A percentile compares a stretch with the other conserved stretches of the same genome.
Evolutionary conservation across 2,888 invertebrate species (phyloP).

Genomic region (Resseliella maxima): DNA sequence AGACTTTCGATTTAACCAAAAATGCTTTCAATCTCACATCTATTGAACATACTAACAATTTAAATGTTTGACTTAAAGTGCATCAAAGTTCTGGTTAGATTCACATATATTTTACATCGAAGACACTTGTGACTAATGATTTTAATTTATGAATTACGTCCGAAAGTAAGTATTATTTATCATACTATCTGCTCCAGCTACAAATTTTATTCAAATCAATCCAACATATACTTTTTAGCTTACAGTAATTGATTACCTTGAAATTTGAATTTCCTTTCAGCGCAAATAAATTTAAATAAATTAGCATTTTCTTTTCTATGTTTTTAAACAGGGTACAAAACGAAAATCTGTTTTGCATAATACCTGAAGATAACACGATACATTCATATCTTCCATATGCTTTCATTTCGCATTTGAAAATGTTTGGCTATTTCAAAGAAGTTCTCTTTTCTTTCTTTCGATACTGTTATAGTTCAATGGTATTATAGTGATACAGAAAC

Average conservation of each 20-base stretch:
- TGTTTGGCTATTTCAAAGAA: not conserved
- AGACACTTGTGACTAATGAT: constrained; percentile 28
- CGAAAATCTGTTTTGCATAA: not conserved
- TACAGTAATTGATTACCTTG: not conserved
- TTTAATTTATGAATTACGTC: constrained; percentile 22
- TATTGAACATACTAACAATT: not conserved
- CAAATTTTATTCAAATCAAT: not conserved
- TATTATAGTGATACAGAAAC: too few species aligned
- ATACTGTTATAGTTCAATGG: too few species aligned
- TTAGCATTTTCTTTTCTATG: not conserved
- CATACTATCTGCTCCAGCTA: not conserved
- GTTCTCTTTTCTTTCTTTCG: not conserved
- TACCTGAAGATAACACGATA: not conserved
- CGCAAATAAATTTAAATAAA: not conserved
- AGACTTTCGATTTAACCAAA: not conserved
- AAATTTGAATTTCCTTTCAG: too few species aligned
- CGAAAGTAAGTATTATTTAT: not conserved
- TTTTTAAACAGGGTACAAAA: not conserved
- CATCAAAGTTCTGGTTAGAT: constrained; percentile 13
- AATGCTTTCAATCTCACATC: not conserved
- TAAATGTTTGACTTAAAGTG: not conserved
- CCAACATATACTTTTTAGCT: not conserved
- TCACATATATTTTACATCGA: not conserved
- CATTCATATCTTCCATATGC: not conserved
- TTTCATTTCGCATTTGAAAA: not conserved